phyloP scores from a whole-genome alignment of 2,113 vertebrate species.

The Egretta garzetta region DNA sequence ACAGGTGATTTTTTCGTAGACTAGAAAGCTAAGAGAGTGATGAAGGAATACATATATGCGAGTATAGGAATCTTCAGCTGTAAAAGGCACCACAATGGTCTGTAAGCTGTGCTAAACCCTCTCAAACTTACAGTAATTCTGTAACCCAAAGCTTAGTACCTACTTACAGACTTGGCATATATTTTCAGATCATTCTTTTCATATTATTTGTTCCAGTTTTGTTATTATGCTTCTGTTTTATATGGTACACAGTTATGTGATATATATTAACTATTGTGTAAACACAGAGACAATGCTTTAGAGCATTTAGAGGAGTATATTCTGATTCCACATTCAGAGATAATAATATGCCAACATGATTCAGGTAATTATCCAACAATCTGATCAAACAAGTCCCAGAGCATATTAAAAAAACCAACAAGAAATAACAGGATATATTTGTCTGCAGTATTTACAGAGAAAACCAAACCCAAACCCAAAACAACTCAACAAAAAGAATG shows the following conservation, averaged over 20 bases:
- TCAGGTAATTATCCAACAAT: conserved; percentile 5
- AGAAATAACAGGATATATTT: neutral
- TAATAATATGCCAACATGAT: neutral
- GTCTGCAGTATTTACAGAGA: neutral
- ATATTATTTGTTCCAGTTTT: neutral
- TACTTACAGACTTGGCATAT: neutral
- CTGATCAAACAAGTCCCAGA: neutral
- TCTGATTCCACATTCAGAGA: neutral
- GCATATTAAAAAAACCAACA: neutral
- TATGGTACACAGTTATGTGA: neutral
- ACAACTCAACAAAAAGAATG: neutral
- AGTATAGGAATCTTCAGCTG: neutral
- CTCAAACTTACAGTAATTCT: neutral
- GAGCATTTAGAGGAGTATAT: neutral
- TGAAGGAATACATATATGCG: neutral
- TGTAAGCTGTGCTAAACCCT: neutral
- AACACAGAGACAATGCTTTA: neutral
- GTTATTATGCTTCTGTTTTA: neutral
- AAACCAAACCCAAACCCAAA: neutral
- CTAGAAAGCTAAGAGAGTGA: neutral
- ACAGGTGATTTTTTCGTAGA: neutral
- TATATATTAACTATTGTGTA: neutral
- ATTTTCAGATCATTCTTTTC: neutral
- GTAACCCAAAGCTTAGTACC: neutral
- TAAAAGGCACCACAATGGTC: neutral